Conservation (phyloP, 2,888 invertebrate species). For the Pandemis cinnamomeana region DNA sequence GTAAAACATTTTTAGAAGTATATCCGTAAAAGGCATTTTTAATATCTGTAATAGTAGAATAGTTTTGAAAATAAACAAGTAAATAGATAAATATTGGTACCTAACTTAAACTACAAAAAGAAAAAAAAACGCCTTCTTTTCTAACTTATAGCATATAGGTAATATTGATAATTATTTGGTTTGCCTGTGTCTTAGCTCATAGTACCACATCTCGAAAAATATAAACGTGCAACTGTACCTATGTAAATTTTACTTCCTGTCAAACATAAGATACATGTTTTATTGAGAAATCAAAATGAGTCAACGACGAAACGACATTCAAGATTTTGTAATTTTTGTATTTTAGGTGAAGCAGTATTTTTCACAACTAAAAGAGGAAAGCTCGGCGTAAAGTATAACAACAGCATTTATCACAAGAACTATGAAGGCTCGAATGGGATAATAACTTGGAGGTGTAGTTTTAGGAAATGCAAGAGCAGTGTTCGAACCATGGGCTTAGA, state of each 20-base stretch:
- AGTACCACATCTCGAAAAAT: no score
- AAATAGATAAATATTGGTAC: no score
- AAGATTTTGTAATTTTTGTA: background rate
- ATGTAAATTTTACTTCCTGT: background rate
- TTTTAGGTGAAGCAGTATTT: constrained; percentile 21
- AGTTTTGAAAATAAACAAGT: no score
- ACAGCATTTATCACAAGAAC: constrained; percentile 50
- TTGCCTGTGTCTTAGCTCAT: background rate
- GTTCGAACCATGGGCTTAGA: constrained; percentile 12
- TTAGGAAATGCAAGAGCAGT: constrained; percentile 35
- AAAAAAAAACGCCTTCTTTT: no score
- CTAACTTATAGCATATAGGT: no score
- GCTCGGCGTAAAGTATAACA: constrained; percentile 16
- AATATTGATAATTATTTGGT: background rate
- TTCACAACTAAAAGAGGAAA: constrained; percentile 19
- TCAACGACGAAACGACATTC: background rate
- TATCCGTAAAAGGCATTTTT: no score
- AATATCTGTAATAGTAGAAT: no score
- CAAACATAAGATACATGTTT: background rate
- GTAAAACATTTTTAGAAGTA: background rate
- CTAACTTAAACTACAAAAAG: no score
- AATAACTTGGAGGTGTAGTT: constrained; percentile 50
- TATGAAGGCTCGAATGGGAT: constrained; percentile 45
- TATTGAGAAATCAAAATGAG: background rate
- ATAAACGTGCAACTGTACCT: background rate